phyloP scores from a whole-genome alignment of 2,113 vertebrate genomes.

The Phasianus colchicus region DNA sequence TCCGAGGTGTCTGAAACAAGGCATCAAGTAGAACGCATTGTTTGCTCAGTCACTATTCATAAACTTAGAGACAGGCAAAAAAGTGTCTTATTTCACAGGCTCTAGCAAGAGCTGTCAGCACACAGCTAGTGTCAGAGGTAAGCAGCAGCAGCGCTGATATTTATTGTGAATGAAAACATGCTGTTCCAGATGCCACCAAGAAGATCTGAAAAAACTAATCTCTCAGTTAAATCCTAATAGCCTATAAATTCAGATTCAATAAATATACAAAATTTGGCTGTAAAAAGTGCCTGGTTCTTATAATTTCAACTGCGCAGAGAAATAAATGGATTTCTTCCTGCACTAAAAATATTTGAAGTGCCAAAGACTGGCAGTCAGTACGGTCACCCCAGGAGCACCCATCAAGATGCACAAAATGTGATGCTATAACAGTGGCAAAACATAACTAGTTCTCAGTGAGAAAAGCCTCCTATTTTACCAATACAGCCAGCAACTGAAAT shows the following conservation, averaged over 20 bases:
- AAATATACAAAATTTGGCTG: not conserved
- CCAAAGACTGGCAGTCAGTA: not conserved
- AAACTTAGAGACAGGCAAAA: not conserved
- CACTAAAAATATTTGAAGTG: not conserved
- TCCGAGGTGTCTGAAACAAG: slow-evolving; percentile 82
- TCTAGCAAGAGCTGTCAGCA: not conserved
- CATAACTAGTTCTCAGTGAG: not conserved
- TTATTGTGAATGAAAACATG: not conserved
- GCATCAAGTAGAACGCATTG: not conserved
- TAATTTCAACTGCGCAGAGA: not conserved
- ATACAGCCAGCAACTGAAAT: not conserved
- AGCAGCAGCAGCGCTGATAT: not conserved
- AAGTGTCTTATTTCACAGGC: not conserved
- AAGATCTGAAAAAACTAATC: not conserved
- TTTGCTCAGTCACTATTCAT: not conserved
- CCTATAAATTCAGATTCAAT: not conserved
- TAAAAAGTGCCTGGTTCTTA: not conserved
- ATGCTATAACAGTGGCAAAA: not conserved
- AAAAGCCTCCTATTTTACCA: not conserved
- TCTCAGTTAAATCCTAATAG: not conserved
- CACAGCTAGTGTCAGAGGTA: not conserved
- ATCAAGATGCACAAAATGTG: not conserved
- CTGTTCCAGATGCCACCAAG: not conserved
- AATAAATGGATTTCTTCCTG: not conserved
- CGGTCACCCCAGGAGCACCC: rapidly evolving